Conservation (phyloP, 2,888 invertebrate species). For the Drosophila barbarae region DNA sequence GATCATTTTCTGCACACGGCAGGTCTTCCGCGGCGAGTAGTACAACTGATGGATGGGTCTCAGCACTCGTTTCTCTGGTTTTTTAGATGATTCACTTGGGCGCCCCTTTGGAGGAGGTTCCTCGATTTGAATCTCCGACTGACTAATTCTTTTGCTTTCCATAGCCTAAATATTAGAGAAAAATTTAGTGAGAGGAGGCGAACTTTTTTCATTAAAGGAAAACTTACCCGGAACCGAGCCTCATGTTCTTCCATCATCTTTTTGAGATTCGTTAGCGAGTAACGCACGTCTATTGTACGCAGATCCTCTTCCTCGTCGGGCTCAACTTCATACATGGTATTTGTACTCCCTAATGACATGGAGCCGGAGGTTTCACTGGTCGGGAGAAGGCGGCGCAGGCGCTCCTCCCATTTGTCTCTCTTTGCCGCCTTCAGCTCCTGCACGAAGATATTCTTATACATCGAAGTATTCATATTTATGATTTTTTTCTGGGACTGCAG, state of each 20-base stretch:
- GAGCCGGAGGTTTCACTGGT: not conserved
- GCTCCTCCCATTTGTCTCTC: not conserved
- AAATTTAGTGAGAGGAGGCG: too few relatives aligned
- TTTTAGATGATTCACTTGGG: not conserved
- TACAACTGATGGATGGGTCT: conserved; percentile 28
- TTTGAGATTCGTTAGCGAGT: conserved; percentile 28
- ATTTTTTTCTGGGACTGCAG: not conserved
- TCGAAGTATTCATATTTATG: not conserved
- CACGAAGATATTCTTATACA: conserved; percentile 1
- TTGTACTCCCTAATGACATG: not conserved
- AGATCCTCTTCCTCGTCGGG: conserved; percentile 14
- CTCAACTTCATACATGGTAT: not conserved
- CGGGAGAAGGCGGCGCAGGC: not conserved
- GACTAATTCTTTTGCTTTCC: not conserved
- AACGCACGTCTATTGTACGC: conserved; percentile 18
- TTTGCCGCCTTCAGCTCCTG: conserved; percentile 4
- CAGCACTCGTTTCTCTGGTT: not conserved
- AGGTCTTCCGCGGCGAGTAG: conserved; percentile 49
- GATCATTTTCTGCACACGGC: conserved; percentile 30
- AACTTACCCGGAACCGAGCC: conserved; percentile 11
- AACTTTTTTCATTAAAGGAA: accelerated
- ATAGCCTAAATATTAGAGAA: not conserved
- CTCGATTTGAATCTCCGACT: not conserved
- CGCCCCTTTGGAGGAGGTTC: too few relatives aligned
- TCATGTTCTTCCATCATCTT: conserved; percentile 27